phyloP scores from a whole-genome alignment of 2,113 vertebrate genomes.

The Phrynosoma platyrhinos region DNA sequence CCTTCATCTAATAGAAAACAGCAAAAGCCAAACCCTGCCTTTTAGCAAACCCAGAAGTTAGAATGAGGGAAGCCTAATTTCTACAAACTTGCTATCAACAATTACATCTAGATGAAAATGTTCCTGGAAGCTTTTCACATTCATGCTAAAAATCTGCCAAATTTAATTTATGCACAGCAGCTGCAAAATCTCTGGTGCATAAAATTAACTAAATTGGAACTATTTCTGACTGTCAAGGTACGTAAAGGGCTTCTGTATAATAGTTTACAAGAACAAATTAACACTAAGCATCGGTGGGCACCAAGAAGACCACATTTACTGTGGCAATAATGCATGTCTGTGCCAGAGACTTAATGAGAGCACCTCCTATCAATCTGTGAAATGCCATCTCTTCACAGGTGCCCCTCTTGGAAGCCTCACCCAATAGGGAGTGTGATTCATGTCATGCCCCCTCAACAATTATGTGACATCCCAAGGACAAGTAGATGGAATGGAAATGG shows the following conservation, averaged over 20 bases:
- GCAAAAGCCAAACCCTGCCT: background rate
- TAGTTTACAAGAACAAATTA: too few species aligned
- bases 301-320: too few species aligned
- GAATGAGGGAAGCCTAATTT: background rate
- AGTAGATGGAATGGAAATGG: too few species aligned
- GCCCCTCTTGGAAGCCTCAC: too few species aligned
- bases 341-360: too few species aligned
- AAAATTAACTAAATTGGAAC: background rate
- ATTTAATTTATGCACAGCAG: background rate
- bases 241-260: background rate
- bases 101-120: background rate
- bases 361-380: too few species aligned
- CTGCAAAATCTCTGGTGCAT: fast-evolving
- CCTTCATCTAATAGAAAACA: background rate
- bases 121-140: background rate
- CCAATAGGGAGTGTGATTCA: too few species aligned
- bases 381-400: too few species aligned
- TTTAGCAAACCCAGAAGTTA: background rate
- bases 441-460: too few species aligned
- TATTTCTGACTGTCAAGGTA: background rate
- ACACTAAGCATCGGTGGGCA: too few species aligned
- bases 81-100: fast-evolving
- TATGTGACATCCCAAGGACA: too few species aligned
- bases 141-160: background rate
- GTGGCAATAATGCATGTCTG: too few species aligned